A percentile compares a stretch with the other conserved stretches of the same genome.
Evolutionary conservation across 1,140 invertebrate genomes (phyloP).

Genomic region (Mizuhopecten yessoensis): DNA sequence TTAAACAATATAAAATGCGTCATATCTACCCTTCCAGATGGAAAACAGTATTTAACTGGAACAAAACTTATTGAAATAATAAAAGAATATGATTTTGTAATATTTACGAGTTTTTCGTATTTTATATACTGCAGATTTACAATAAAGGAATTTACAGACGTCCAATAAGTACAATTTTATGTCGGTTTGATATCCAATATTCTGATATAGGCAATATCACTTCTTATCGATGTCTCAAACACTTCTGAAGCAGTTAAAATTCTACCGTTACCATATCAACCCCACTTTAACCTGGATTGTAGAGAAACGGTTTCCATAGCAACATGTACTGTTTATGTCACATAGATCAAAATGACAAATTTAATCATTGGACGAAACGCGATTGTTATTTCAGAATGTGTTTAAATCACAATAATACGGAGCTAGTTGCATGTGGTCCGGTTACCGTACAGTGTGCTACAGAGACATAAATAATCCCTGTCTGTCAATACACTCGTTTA

Average conservation of each 20-base stretch:
- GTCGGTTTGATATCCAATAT: not conserved
- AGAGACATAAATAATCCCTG: not conserved
- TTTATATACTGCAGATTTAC: too few species aligned
- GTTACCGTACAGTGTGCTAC: not conserved
- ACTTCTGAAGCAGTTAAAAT: not conserved
- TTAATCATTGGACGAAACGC: not conserved
- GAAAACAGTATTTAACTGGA: too few species aligned
- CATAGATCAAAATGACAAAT: not conserved
- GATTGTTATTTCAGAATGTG: conserved; percentile 13
- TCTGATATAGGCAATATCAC: not conserved
- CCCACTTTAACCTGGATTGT: not conserved
- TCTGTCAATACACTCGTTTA: not conserved
- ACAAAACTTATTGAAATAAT: too few species aligned
- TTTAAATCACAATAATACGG: not conserved
- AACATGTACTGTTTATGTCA: not conserved
- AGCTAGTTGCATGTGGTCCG: not conserved
- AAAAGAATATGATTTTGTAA: too few species aligned
- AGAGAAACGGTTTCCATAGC: not conserved
- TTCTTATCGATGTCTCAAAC: not conserved
- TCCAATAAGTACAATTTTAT: not conserved
- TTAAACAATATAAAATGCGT: too few species aligned
- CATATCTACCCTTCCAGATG: too few species aligned
- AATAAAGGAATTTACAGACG: not conserved
- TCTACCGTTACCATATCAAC: not conserved
- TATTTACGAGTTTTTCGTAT: too few species aligned